Percentiles rank a stretch among this genome's conserved stretches.
These are phyloP conservation scores for Petrolisthes manimaculis DNA, from an alignment of 2,888 invertebrate genomes.

Conservation along the genomic window DNA sequence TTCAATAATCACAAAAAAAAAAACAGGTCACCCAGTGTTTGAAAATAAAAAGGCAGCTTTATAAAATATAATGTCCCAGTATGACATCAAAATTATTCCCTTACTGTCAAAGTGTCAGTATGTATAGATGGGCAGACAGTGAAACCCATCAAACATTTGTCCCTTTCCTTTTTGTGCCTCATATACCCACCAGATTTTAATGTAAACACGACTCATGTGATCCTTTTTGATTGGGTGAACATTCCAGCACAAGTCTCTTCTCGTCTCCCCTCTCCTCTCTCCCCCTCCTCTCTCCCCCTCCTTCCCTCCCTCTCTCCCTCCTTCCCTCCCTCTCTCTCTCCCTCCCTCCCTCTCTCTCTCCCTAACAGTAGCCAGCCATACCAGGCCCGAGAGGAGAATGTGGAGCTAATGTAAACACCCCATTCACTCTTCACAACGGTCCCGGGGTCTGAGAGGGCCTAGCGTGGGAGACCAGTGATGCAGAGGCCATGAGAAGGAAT, in stretches of 20 bases:
- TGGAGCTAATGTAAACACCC: conserved; percentile 55
- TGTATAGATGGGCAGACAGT: too few relatives aligned
- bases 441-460: conserved; percentile 29
- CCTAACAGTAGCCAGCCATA: conserved; percentile 32
- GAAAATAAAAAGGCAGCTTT: too few relatives aligned
- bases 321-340: too few relatives aligned
- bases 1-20: too few relatives aligned
- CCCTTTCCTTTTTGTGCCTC: conserved; percentile 13
- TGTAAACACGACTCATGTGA: conserved; percentile 57
- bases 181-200: conserved; percentile 38
- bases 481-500: conserved; percentile 23
- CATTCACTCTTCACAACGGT: conserved; percentile 53
- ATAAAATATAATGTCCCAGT: background rate
- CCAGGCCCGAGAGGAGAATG: conserved; percentile 17
- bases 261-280: too few relatives aligned
- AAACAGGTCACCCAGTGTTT: too few relatives aligned
- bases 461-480: conserved; percentile 41
- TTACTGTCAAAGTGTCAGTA: background rate
- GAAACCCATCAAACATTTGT: too few relatives aligned
- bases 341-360: too few relatives aligned
- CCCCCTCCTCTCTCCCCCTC: too few relatives aligned
- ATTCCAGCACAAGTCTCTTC: conserved; percentile 50
- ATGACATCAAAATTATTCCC: background rate
- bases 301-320: too few relatives aligned
- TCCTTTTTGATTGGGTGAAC: conserved; percentile 50